phyloP scores from a whole-genome alignment of 1,140 invertebrate species.

The Drosophila subpulchrella region DNA sequence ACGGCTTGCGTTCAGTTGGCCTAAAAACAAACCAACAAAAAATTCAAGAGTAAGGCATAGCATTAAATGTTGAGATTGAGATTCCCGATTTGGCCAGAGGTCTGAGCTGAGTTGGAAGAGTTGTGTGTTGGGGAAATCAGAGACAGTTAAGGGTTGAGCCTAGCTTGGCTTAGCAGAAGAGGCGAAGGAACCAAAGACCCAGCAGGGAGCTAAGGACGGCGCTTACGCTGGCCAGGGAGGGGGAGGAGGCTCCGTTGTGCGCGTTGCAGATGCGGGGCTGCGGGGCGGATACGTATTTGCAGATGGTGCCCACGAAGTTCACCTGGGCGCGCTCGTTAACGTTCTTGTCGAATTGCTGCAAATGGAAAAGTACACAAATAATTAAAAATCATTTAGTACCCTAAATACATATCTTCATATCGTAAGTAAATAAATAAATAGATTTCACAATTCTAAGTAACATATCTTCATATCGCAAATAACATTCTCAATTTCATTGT shows the following conservation, averaged over 20 bases:
- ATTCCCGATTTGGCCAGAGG: conserved; percentile 36
- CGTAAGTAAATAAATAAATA: too few species aligned
- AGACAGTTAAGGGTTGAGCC: conserved; percentile 5
- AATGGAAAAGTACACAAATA: neutral
- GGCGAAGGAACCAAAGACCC: conserved; percentile 56
- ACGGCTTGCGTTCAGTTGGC: conserved; percentile 51
- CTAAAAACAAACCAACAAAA: conserved; percentile 52
- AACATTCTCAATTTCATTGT: too few species aligned
- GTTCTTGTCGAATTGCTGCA: conserved; percentile 71
- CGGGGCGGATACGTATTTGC: conserved; percentile 65
- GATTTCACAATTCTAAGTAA: too few species aligned
- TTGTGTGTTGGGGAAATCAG: neutral
- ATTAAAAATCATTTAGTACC: too few species aligned
- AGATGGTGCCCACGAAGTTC: conserved; percentile 69
- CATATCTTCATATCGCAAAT: too few species aligned
- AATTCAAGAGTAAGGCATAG: conserved; percentile 32
- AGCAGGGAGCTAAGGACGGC: conserved; percentile 58
- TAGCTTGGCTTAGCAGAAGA: conserved; percentile 42
- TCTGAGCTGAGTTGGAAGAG: conserved; percentile 25
- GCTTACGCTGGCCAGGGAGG: conserved; percentile 52
- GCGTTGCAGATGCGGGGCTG: conserved; percentile 68
- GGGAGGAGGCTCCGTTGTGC: conserved; percentile 55
- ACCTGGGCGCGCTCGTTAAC: conserved; percentile 69
- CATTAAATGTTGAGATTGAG: conserved; percentile 52
- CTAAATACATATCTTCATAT: too few species aligned